Conservation (phyloP, 2,888 invertebrate genomes). For the Dasypogon diadema region DNA sequence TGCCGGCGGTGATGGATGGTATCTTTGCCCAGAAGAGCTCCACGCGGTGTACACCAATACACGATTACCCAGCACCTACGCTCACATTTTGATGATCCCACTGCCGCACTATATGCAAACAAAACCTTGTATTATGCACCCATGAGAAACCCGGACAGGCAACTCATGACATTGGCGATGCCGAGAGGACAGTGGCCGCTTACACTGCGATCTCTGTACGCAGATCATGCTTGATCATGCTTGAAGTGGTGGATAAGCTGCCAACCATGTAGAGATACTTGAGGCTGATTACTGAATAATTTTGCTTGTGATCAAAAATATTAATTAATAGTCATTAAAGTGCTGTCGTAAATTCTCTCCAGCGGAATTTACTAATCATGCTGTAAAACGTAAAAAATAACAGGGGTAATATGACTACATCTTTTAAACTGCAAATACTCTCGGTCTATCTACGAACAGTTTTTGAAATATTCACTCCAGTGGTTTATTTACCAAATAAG, state of each 20-base stretch:
- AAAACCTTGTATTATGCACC: conserved; percentile 11
- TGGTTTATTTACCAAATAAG: too few species aligned
- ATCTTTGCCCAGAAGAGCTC: not conserved
- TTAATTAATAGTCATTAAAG: conserved; percentile 20
- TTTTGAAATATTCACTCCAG: too few species aligned
- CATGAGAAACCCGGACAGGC: not conserved
- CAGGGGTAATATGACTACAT: too few species aligned
- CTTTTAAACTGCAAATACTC: too few species aligned
- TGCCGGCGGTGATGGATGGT: not conserved
- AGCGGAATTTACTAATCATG: too few species aligned
- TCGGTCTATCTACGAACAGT: too few species aligned
- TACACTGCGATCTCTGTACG: not conserved
- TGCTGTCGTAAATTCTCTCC: not conserved
- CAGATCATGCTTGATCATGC: conserved; percentile 29
- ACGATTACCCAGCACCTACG: conserved; percentile 28
- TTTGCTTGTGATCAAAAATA: conserved; percentile 18
- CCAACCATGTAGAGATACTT: conserved; percentile 13
- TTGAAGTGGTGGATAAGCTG: conserved; percentile 7
- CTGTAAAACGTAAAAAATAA: too few species aligned
- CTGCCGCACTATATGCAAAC: conserved; percentile 11
- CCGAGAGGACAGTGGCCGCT: conserved; percentile 37
- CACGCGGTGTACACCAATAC: not conserved
- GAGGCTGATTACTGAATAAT: conserved; percentile 11
- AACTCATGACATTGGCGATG: conserved; percentile 35
- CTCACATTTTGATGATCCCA: not conserved